These are phyloP conservation scores for Drosophila pseudotalamancana DNA, from an alignment of 2,888 invertebrate genomes.

Conservation along the genomic window DNA sequence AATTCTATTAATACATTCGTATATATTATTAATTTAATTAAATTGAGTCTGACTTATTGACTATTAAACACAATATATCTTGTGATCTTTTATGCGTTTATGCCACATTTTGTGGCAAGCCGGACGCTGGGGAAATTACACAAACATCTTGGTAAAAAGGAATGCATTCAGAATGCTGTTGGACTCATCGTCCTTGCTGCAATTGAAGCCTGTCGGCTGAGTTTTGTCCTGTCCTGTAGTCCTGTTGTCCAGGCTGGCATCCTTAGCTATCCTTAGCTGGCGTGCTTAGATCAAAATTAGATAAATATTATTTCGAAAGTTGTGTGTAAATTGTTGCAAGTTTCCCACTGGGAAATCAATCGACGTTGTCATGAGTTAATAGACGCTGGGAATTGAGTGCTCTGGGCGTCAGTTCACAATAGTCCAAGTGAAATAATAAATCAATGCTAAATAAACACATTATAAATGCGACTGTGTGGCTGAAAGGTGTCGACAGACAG, in stretches of 20 bases:
- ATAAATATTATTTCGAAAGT: conserved; percentile 72
- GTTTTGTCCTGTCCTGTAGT: no score
- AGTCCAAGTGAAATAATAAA: conserved; percentile 28
- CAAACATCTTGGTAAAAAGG: conserved; percentile 14
- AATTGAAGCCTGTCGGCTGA: conserved; percentile 22
- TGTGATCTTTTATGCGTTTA: background rate
- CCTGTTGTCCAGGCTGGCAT: background rate
- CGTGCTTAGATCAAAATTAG: conserved; percentile 65
- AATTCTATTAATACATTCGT: background rate
- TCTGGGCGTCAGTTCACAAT: background rate
- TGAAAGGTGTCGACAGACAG: no score
- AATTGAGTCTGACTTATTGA: background rate
- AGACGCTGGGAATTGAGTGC: conserved; percentile 59
- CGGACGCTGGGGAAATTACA: conserved; percentile 40
- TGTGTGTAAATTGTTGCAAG: conserved; percentile 66
- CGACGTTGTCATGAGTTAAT: conserved; percentile 72
- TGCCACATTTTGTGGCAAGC: background rate
- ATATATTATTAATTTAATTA: background rate
- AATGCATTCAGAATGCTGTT: conserved; percentile 14
- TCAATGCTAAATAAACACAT: no score
- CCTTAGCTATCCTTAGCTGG: no score
- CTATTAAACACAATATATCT: background rate
- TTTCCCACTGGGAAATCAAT: conserved; percentile 64
- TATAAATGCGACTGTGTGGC: no score
- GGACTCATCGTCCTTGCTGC: conserved; percentile 19